Evolutionary conservation across 2,888 invertebrate species (phyloP).

Genomic region (Tubulanus polymorphus): DNA sequence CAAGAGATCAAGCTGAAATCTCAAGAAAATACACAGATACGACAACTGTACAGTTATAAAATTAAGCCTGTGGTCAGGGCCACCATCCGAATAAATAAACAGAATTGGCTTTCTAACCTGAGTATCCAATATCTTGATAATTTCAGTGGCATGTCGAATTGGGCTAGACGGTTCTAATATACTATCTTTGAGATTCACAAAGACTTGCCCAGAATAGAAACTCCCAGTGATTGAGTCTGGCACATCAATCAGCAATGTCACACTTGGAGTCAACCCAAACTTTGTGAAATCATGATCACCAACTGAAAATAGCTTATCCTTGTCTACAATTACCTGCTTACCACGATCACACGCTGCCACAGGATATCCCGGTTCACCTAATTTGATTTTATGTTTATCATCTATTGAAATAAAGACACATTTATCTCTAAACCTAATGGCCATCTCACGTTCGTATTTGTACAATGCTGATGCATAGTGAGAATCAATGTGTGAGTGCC

Average conservation of each 20-base stretch:
- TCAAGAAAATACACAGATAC: slow-evolving; percentile 3
- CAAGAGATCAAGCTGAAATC: slow-evolving; percentile 9
- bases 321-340: slow-evolving; percentile 7
- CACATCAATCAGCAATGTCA: slow-evolving; percentile 14
- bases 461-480: slow-evolving; percentile 13
- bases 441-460: slow-evolving; percentile 8
- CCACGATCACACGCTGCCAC: slow-evolving; percentile 4
- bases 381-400: slow-evolving; percentile 10
- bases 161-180: slow-evolving; percentile 19
- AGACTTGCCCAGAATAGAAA: slow-evolving; percentile 20
- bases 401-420: slow-evolving; percentile 4
- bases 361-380: slow-evolving; percentile 6
- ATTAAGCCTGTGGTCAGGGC: slow-evolving; percentile 11
- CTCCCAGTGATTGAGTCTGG: slow-evolving; percentile 14
- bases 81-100: slow-evolving; percentile 12
- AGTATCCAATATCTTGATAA: background rate
- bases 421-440: slow-evolving; percentile 4
- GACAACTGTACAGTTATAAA: slow-evolving; percentile 11
- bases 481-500: slow-evolving; percentile 4
- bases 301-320: slow-evolving; percentile 6
- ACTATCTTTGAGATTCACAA: slow-evolving; percentile 19
- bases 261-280: slow-evolving; percentile 11
- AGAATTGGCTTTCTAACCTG: slow-evolving; percentile 8
- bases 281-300: slow-evolving; percentile 11
- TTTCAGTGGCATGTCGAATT: slow-evolving; percentile 18